Percentiles rank a stretch among this genome's conserved stretches.
Evolutionary conservation across 2,797 vertebrate species (phyloP).

Genomic region (Scyliorhinus canicula): DNA sequence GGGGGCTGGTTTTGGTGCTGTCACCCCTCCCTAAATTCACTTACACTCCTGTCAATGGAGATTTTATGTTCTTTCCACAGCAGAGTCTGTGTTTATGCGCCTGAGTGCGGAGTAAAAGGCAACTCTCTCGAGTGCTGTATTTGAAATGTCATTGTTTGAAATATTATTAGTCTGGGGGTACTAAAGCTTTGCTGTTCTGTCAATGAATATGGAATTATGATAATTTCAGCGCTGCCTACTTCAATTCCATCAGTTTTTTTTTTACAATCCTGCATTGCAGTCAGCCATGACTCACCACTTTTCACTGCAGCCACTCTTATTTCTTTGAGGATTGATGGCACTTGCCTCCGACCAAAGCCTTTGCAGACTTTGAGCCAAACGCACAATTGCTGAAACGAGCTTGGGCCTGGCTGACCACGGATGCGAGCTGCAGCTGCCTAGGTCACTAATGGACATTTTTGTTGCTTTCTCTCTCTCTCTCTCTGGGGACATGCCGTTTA

Average conservation of each 20-base stretch:
- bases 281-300: background rate
- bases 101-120: background rate
- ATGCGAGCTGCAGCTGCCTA: background rate
- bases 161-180: too few relatives aligned
- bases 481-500: background rate
- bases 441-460: background rate
- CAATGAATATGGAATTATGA: background rate
- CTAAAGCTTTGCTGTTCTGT: too few relatives aligned
- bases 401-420: too few relatives aligned
- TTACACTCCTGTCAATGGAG: background rate
- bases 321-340: background rate
- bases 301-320: background rate
- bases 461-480: too few relatives aligned
- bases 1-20: too few relatives aligned
- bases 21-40: background rate
- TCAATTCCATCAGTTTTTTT: background rate
- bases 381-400: background rate
- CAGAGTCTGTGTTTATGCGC: background rate
- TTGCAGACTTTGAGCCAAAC: background rate
- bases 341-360: background rate
- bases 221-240: background rate
- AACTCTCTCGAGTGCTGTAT: background rate
- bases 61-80: background rate
- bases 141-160: background rate
- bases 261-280: background rate